Conservation (phyloP, 2,113 vertebrate species). For the Cyprinodon brontotheroides region DNA sequence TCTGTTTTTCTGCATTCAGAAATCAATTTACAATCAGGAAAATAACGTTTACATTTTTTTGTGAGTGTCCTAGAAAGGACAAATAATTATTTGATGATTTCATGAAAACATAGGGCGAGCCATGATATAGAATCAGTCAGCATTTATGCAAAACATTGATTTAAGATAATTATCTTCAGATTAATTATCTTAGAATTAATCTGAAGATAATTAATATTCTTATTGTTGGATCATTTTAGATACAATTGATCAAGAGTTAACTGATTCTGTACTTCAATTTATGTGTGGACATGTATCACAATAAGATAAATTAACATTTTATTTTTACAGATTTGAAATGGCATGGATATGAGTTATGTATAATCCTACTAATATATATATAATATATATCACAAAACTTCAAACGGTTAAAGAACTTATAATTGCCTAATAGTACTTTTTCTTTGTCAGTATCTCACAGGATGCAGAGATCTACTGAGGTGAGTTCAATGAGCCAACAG, state of each 20-base stretch:
- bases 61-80: neutral
- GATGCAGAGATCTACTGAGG: too few relatives aligned
- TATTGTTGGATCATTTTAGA: neutral
- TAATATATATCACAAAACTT: too few relatives aligned
- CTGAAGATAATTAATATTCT: neutral
- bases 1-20: neutral
- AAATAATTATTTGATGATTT: neutral
- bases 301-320: too few relatives aligned
- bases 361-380: too few relatives aligned
- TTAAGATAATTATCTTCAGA: too few relatives aligned
- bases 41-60: neutral
- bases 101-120: neutral
- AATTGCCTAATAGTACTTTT: too few relatives aligned
- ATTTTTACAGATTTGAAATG: too few relatives aligned
- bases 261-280: neutral
- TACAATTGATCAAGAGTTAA: neutral
- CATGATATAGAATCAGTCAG: neutral
- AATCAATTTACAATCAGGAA: neutral
- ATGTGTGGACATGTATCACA: neutral
- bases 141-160: neutral
- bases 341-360: too few relatives aligned
- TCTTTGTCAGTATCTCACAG: too few relatives aligned
- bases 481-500: too few relatives aligned
- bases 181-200: too few relatives aligned
- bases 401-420: too few relatives aligned